Percentiles rank a stretch among this genome's conserved stretches.
phyloP scores from a whole-genome alignment of 2,888 invertebrate genomes.

The Strigamia maritima region DNA sequence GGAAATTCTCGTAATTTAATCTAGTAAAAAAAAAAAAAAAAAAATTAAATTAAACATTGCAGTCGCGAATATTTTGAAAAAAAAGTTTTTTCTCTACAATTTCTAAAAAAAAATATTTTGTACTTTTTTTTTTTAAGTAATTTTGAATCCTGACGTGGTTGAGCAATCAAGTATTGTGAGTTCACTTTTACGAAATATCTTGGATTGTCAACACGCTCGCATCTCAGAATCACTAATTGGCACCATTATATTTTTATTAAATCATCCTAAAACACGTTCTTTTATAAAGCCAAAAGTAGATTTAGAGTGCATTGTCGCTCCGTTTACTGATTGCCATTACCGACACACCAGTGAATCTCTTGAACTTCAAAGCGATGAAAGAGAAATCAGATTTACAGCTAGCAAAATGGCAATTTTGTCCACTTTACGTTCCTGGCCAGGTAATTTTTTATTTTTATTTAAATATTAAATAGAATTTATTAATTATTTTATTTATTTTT shows the following conservation, averaged over 20 bases:
- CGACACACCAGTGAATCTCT: slow-evolving; percentile 48
- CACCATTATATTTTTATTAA: slow-evolving; percentile 77
- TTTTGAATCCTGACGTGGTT: slow-evolving; percentile 75
- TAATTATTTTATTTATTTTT: too few relatives aligned
- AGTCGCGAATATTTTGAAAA: too few relatives aligned
- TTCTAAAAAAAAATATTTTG: background rate
- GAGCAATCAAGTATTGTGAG: slow-evolving; percentile 67
- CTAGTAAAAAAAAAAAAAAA: too few relatives aligned
- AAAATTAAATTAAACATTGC: too few relatives aligned
- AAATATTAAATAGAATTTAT: background rate
- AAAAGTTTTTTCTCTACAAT: background rate
- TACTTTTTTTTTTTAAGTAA: slow-evolving; percentile 58
- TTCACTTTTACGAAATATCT: slow-evolving; percentile 72
- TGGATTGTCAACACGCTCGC: slow-evolving; percentile 80
- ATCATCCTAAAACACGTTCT: slow-evolving; percentile 75
- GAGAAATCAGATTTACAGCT: slow-evolving; percentile 78
- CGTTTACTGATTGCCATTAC: slow-evolving; percentile 88
- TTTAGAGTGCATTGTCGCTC: slow-evolving; percentile 73
- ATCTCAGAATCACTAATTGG: slow-evolving; percentile 88
- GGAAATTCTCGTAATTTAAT: too few relatives aligned
- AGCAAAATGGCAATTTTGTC: slow-evolving; percentile 79
- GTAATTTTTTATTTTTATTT: slow-evolving; percentile 52
- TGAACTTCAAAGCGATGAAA: slow-evolving; percentile 55
- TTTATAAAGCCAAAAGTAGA: slow-evolving; percentile 67
- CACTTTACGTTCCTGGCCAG: slow-evolving; percentile 82